Percentiles rank a stretch among this genome's conserved stretches.
These are phyloP conservation scores for Grantiella picta DNA, from an alignment of 2,113 vertebrate species.

Conservation along the genomic window DNA sequence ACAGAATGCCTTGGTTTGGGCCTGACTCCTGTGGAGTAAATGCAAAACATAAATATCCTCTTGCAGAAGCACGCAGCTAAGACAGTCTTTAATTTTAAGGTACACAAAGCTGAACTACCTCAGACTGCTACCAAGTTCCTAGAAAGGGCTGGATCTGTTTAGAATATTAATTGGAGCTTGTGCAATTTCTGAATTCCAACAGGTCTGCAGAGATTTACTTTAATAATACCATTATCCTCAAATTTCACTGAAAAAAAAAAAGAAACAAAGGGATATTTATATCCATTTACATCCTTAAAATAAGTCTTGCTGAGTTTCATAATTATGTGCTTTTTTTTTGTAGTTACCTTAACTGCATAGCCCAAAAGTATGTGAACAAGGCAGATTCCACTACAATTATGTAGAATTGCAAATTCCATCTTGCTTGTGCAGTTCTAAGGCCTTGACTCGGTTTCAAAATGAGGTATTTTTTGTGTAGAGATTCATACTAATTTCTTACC, in stretches of 20 bases:
- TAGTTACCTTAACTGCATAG: background rate
- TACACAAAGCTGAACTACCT: background rate
- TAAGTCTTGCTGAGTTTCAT: background rate
- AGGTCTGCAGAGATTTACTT: background rate
- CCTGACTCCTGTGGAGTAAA: background rate
- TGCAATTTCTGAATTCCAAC: background rate
- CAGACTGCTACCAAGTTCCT: background rate
- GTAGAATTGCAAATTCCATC: background rate
- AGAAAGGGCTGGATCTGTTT: background rate
- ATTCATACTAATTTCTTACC: background rate
- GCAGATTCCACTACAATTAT: background rate
- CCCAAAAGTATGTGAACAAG: background rate
- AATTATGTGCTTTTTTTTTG: background rate
- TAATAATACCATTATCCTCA: background rate
- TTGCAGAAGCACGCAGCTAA: rapidly evolving
- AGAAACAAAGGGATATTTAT: background rate
- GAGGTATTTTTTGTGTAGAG: rapidly evolving
- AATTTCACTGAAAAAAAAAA: background rate
- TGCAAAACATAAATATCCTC: background rate
- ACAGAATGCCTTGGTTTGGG: background rate
- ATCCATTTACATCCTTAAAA: background rate
- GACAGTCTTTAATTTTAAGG: background rate
- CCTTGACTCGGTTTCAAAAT: background rate
- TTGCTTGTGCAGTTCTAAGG: background rate
- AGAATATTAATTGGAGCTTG: background rate